Evolutionary conservation across 2,888 invertebrate species (phyloP).

Genomic region (Drosophila conformis): DNA sequence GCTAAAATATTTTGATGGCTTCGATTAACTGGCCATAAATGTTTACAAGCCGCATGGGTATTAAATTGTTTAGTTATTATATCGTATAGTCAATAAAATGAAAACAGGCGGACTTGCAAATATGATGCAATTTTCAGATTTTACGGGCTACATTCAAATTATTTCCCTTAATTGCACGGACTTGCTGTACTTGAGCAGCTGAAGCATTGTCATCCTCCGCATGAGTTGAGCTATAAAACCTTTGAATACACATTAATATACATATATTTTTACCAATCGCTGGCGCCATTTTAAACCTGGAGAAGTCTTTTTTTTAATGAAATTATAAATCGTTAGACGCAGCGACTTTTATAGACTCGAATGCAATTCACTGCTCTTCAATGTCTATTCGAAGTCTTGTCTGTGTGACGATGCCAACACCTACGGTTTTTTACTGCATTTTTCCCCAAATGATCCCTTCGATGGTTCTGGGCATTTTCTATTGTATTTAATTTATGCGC

Average conservation of each 20-base stretch:
- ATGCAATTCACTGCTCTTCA: constrained; percentile 15
- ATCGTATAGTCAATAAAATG: constrained; percentile 32
- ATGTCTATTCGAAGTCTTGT: constrained; percentile 16
- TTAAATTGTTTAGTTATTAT: constrained; percentile 30
- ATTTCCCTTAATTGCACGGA: constrained; percentile 29
- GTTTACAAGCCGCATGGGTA: constrained; percentile 24
- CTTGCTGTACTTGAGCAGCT: constrained; percentile 9
- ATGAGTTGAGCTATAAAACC: constrained; percentile 22
- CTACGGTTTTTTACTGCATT: constrained; percentile 60
- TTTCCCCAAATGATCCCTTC: constrained; percentile 15
- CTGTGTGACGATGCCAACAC: constrained; percentile 63
- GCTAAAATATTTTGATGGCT: constrained; percentile 60
- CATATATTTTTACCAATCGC: constrained; percentile 4
- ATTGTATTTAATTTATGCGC: constrained; percentile 63
- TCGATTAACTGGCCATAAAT: constrained; percentile 55
- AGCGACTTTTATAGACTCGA: constrained; percentile 56
- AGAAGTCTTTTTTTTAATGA: constrained; percentile 54
- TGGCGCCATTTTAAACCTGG: constrained; percentile 61
- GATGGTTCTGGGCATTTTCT: constrained; percentile 38
- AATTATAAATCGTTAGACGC: constrained; percentile 58
- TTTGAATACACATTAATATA: constrained; percentile 13
- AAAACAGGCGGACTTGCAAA: constrained; percentile 27
- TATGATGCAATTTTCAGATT: constrained; percentile 37
- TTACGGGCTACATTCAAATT: constrained; percentile 35
- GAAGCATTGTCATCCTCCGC: neutral